Conservation (phyloP, 2,113 vertebrate genomes). For the Silurus asotus region DNA sequence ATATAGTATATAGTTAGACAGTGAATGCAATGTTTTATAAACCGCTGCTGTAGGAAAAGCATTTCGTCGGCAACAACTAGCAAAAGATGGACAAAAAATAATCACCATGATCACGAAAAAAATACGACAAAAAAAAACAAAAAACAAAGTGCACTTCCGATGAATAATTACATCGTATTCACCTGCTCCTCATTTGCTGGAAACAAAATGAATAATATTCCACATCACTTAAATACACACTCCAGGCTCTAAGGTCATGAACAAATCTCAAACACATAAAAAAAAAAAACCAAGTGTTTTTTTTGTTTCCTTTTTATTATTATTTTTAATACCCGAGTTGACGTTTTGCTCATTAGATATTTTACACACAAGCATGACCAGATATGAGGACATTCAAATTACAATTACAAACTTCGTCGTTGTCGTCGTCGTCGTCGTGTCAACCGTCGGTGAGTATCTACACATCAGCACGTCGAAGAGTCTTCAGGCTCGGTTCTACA, state of each 20-base stretch:
- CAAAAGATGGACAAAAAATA: not conserved
- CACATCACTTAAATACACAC: conserved; percentile 28
- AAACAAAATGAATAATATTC: not conserved
- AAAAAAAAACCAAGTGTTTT: no score
- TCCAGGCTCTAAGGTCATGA: conserved; percentile 1
- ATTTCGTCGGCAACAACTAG: not conserved
- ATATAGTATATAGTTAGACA: not conserved
- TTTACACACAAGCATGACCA: conserved; percentile 74
- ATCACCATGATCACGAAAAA: conserved; percentile 2
- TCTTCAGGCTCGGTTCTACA: conserved; percentile 53
- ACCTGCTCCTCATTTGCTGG: not conserved
- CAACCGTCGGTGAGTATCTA: conserved; percentile 15
- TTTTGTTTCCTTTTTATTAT: no score
- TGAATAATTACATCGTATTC: not conserved
- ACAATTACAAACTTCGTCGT: conserved; percentile 58
- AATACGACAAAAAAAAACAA: not conserved
- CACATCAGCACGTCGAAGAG: conserved; percentile 41
- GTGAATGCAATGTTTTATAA: conserved; percentile 12
- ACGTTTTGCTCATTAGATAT: conserved; percentile 65
- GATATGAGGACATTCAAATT: conserved; percentile 68
- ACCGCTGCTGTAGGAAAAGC: not conserved
- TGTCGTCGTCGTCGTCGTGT: conserved; percentile 30
- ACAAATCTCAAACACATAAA: not conserved
- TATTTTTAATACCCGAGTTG: conserved; percentile 27
- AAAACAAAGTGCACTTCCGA: not conserved